phyloP scores from a whole-genome alignment of 2,797 vertebrate genomes.

The Halcyon leucocephala region DNA sequence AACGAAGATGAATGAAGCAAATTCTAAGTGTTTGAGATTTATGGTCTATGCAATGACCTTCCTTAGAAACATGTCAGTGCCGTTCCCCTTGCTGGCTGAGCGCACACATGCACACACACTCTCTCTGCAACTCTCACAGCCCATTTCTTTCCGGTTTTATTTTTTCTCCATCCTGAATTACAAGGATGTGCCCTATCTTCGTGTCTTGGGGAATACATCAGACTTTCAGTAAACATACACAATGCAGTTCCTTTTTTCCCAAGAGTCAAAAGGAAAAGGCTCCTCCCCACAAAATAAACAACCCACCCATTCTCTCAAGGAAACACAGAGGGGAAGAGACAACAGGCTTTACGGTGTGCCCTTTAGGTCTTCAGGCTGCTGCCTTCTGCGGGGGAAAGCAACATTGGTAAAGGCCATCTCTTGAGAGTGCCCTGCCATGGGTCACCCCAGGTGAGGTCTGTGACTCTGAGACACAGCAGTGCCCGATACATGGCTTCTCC shows the following conservation, averaged over 20 bases:
- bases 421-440: not conserved
- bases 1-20: conserved; percentile 6
- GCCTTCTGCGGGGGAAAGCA: not conserved
- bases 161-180: conserved; percentile 26
- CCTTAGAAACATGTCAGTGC: conserved; percentile 48
- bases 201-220: not conserved
- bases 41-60: conserved; percentile 37
- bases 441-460: not conserved
- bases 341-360: not conserved
- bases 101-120: not conserved
- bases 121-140: not conserved
- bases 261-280: conserved; percentile 38
- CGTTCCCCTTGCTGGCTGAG: conserved; percentile 51
- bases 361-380: not conserved
- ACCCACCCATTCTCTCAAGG: not conserved
- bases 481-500: not conserved
- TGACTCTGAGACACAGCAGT: not conserved
- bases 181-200: conserved; percentile 3
- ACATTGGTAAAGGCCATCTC: not conserved
- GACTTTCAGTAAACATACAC: conserved; percentile 31
- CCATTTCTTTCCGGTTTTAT: not conserved
- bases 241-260: conserved; percentile 2
- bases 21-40: conserved; percentile 59
- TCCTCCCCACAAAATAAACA: conserved; percentile 42
- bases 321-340: not conserved